Percentiles rank a stretch among this genome's conserved stretches.
Conservation (phyloP, 2,888 invertebrate species). For the Xanthorhoe spadicearia region DNA sequence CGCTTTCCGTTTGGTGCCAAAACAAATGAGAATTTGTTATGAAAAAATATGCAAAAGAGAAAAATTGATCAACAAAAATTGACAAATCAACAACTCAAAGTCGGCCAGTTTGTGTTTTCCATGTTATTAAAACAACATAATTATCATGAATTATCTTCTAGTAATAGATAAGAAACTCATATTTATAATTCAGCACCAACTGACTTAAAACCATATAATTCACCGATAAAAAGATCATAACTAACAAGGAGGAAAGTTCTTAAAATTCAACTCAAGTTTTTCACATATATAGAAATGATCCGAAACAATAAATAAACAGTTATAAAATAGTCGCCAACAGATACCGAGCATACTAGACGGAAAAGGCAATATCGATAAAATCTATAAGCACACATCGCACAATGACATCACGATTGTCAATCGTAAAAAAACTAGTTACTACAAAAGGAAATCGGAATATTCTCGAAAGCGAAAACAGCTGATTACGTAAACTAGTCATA, state of each 20-base stretch:
- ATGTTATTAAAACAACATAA: neutral
- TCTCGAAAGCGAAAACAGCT: constrained; percentile 39
- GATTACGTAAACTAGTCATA: constrained; percentile 32
- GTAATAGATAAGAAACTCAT: neutral
- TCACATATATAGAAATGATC: neutral
- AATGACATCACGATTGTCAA: constrained; percentile 41
- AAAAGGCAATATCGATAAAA: constrained; percentile 42
- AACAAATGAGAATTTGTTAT: too few species aligned
- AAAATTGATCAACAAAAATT: too few species aligned
- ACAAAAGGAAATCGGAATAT: constrained; percentile 34
- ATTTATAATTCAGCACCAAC: neutral
- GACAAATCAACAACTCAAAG: too few species aligned
- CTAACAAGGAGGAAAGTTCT: too few species aligned
- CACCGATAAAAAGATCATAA: too few species aligned
- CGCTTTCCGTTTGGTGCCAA: too few species aligned
- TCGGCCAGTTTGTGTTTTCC: too few species aligned
- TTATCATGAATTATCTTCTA: too few species aligned
- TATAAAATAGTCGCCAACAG: constrained; percentile 14
- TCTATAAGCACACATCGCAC: constrained; percentile 32
- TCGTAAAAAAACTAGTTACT: constrained; percentile 34
- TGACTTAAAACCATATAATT: too few species aligned
- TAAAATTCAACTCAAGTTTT: too few species aligned
- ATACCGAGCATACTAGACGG: constrained; percentile 26
- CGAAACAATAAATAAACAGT: constrained; percentile 1
- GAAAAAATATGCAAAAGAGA: too few species aligned